Evolutionary conservation across 2,113 vertebrate genomes (phyloP), one percentile per base, ranked within the genome.

Genomic region (Accipiter virgatus): DNA sequence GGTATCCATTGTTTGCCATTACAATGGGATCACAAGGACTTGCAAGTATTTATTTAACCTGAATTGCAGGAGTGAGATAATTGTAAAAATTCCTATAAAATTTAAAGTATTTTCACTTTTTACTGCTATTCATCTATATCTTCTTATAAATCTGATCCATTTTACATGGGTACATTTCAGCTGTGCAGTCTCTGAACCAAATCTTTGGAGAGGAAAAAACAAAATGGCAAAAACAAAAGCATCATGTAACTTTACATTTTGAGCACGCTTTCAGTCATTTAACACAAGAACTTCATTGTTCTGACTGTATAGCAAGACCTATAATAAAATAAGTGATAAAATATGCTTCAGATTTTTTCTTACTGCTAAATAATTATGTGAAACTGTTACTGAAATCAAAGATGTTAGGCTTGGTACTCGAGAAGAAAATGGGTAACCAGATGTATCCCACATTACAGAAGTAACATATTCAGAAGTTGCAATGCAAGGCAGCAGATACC

Each of bases 1-100:
- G 6, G 38, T 75, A 11, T 55, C 10, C 3, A 1, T 34, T 45
- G 12, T 18, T 91, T 2, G 0, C 34, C 19, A n/a, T 21, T 26
- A n/a, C 40, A 38, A 31, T 17, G 27, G 47, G 55, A 66, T 67
- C 31, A 63, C 32, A 56, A 50, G 66, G 13, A 50, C 15, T 20
- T 83, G n/a, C 8, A 82, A 80, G 36, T 43, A 27, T 88, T 67
- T 65, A 11, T 86, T 82, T 53, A 63, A 47, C 59, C 43, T 83
- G 58, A 88, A 72, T 48, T 32, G 2, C 25, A 79, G 17, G 10
- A 53, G 3, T 27, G 8, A 82, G 36, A 55, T 21, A 10, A 31
- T 25, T 23, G 40, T 40, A 66, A 91, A 74, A 79, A 52, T 13
- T 34, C 13, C 13, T 53, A 8, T 40, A 61, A 34, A 81, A 74